phyloP scores from a whole-genome alignment of 2,113 vertebrate species.

The Leptobrachium leishanense region DNA sequence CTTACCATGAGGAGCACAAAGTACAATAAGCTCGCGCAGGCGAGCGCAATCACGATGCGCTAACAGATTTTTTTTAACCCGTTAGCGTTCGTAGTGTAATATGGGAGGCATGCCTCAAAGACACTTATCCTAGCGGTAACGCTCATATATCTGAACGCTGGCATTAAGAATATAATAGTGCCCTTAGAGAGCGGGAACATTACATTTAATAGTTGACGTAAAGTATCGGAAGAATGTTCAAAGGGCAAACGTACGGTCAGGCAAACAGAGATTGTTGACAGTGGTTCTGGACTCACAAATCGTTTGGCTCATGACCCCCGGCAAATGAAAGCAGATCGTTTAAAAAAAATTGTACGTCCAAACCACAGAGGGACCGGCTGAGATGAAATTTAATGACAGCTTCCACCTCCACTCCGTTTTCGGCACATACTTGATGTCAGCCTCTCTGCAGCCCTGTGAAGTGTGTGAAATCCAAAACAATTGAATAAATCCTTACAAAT shows the following conservation, averaged over 20 bases:
- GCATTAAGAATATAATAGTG: no score
- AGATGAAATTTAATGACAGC: neutral
- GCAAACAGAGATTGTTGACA: neutral
- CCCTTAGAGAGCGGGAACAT: no score
- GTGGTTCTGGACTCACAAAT: neutral
- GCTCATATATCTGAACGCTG: no score
- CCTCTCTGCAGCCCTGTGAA: neutral
- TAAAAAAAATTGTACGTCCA: conserved; percentile 10
- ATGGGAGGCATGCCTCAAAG: no score
- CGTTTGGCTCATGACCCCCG: neutral
- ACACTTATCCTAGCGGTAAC: no score
- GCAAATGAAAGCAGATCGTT: neutral
- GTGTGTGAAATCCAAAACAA: neutral
- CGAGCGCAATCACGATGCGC: no score
- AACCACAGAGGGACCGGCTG: conserved; percentile 13
- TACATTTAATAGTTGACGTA: neutral
- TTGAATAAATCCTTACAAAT: conserved; percentile 12
- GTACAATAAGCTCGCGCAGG: no score
- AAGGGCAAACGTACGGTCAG: neutral
- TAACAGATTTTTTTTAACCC: no score
- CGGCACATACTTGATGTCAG: conserved; percentile 7
- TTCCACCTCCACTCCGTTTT: neutral
- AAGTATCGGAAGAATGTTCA: neutral
- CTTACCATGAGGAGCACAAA: no score
- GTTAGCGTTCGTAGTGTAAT: no score